phyloP scores from a whole-genome alignment of 2,113 vertebrate species.

The Castor canadensis region DNA sequence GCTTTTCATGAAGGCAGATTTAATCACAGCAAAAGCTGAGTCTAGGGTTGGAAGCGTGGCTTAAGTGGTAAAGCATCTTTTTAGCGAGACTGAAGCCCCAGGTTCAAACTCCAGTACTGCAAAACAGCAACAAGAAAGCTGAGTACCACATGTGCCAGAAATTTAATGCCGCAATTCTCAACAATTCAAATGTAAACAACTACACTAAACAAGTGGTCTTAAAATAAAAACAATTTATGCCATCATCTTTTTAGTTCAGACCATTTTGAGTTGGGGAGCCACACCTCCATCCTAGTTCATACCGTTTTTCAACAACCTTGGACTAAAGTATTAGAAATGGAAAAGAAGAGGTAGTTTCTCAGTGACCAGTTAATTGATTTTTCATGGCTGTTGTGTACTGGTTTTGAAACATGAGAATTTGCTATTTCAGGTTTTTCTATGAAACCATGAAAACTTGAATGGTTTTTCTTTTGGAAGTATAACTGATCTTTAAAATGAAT shows the following conservation, averaged over 20 bases:
- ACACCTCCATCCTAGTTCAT: too few species aligned
- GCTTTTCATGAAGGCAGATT: constrained; percentile 5
- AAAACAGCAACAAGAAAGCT: too few species aligned
- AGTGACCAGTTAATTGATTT: neutral
- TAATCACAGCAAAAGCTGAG: neutral
- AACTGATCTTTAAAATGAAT: neutral
- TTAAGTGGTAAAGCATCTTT: too few species aligned
- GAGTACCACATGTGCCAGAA: neutral
- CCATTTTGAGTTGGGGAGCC: too few species aligned
- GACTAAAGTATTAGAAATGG: constrained; percentile 17
- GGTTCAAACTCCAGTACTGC: too few species aligned
- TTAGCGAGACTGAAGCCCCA: too few species aligned
- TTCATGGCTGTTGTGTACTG: neutral
- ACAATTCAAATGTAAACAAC: neutral
- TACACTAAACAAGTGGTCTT: neutral
- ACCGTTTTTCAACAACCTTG: too few species aligned
- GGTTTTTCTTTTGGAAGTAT: constrained; percentile 4
- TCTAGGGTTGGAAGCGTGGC: too few species aligned
- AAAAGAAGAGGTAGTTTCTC: neutral
- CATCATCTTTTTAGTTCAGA: neutral
- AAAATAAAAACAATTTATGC: neutral
- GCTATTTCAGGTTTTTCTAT: neutral
- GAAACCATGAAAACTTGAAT: neutral
- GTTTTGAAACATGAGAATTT: neutral
- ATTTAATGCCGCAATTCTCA: neutral